A percentile compares a stretch with the other conserved stretches of the same genome.
Evolutionary conservation across 2,113 vertebrate species (phyloP).

Genomic region (Poeciliopsis prolifica): DNA sequence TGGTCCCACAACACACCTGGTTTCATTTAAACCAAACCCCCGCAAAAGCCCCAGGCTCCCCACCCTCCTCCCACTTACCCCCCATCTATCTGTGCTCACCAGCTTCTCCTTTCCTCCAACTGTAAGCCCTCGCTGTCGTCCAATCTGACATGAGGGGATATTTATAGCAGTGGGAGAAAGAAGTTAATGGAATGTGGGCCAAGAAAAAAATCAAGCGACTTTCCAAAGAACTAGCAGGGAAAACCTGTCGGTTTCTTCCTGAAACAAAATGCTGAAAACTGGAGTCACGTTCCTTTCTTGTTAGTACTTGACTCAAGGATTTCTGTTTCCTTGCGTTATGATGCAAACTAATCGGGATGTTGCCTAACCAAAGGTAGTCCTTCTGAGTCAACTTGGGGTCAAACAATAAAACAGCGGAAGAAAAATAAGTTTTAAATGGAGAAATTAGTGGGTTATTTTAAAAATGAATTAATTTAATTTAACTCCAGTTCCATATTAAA

Average conservation of each 20-base stretch:
- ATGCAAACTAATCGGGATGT: conserved; percentile 41
- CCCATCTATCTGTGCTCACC: conserved; percentile 75
- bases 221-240: conserved; percentile 57
- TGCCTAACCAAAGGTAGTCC: conserved; percentile 42
- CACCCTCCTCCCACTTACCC: conserved; percentile 66
- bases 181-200: conserved; percentile 82
- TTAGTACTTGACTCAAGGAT: conserved; percentile 51
- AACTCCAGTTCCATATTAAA: not conserved
- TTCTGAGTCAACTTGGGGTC: conserved; percentile 27
- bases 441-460: not conserved
- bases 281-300: conserved; percentile 13
- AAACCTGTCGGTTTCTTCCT: conserved; percentile 53
- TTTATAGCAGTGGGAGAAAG: conserved; percentile 78
- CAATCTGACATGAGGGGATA: conserved; percentile 78
- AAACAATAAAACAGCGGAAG: not conserved
- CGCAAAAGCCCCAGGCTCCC: conserved; percentile 73
- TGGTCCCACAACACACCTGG: conserved; percentile 81
- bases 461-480: not conserved
- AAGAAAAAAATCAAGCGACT: conserved; percentile 69
- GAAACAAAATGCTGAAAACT: conserved; percentile 41
- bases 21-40: conserved; percentile 83
- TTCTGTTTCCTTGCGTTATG: conserved; percentile 36
- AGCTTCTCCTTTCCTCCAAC: conserved; percentile 49
- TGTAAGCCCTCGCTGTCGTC: conserved; percentile 65
- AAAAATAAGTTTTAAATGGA: not conserved